Percentiles rank a stretch among this genome's conserved stretches.
Conservation (phyloP, 2,888 invertebrate genomes). For the Gari tellinella region DNA sequence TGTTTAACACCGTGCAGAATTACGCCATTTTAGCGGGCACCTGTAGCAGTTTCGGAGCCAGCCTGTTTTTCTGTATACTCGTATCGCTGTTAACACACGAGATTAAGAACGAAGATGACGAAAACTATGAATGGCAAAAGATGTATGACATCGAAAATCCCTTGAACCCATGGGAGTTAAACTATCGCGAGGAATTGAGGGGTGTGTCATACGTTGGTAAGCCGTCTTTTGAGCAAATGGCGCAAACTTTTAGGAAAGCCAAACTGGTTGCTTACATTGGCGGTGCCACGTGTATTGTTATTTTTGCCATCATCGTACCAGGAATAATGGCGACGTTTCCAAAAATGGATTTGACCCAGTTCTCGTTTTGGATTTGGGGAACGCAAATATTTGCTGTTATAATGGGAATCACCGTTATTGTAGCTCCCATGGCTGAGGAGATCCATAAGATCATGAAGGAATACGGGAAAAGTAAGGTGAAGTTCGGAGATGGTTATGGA, state of each 20-base stretch:
- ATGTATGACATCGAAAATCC: slow-evolving; percentile 81
- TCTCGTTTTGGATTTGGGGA: slow-evolving; percentile 77
- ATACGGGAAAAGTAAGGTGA: slow-evolving; percentile 66
- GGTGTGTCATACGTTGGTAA: slow-evolving; percentile 74
- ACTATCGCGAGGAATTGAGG: slow-evolving; percentile 75
- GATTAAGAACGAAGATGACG: slow-evolving; percentile 67
- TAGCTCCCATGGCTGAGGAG: slow-evolving; percentile 79
- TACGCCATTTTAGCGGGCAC: slow-evolving; percentile 78
- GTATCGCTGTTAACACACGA: slow-evolving; percentile 74
- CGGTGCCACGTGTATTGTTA: slow-evolving; percentile 69
- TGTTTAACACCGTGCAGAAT: slow-evolving; percentile 77
- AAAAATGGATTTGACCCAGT: slow-evolving; percentile 73
- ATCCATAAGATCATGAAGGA: slow-evolving; percentile 74
- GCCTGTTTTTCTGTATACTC: slow-evolving; percentile 70
- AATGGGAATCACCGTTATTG: slow-evolving; percentile 78
- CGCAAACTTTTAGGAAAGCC: slow-evolving; percentile 71
- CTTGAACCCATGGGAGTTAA: slow-evolving; percentile 78
- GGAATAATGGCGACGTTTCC: slow-evolving; percentile 78
- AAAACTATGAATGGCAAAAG: slow-evolving; percentile 77
- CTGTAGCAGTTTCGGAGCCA: slow-evolving; percentile 74
- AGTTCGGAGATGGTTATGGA: slow-evolving; percentile 54
- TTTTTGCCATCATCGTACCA: slow-evolving; percentile 76
- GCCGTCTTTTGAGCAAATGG: slow-evolving; percentile 78
- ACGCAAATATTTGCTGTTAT: slow-evolving; percentile 78
- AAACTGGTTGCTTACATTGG: slow-evolving; percentile 75